Evolutionary conservation across 1,140 invertebrate genomes (phyloP), one percentile per base, ranked within the genome.

Genomic region (Drosophila lacteicornis): DNA sequence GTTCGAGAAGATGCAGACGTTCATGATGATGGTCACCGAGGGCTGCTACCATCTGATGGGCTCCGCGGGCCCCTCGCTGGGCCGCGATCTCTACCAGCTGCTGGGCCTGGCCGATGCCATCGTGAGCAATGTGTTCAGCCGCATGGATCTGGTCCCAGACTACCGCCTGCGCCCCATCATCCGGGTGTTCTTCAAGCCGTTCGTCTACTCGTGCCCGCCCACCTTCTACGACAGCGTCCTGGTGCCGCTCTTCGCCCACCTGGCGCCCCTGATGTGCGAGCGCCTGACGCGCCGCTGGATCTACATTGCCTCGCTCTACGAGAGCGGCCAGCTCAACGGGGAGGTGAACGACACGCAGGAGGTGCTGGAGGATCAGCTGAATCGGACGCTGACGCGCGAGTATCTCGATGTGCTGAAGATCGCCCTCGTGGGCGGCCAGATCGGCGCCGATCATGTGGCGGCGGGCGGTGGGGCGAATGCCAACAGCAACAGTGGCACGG

Each of bases 341-440:
- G 96, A 97, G 75, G 95, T 96, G 51, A 95, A 96, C 82, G 97
- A 98, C 84, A 95, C 96, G 13, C 96, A 97, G 92, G 97, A 98
- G 93, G 95, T 98, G 2, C 93, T 98, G 0, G 97, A 98, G 83
- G 97, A 98, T 87, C 97, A 98, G 93, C 93, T 98, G 4, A 97
- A 97, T 61, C 94, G 97, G 49, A 96, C 97, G 62, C 92, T 98
- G n/a, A 97, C 97, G 0, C 94, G 97, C 69, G 97, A 98, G 92
- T 97, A 98, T 88, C 92, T 98, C 7, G 97, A 98, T 74, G 94
- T 98, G 1, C 91, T 98, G 0, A 97, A 96, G 93, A 95, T 96
- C 1, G 94, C 94, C 0, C 71, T 94, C 36, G 94, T 94, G 22
- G 94, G 94, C 11, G 94, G 94, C 2, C 87, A 91, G 36, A 92